Evolutionary conservation across 2,113 vertebrate species (phyloP).

Genomic region (Oryzias melastigma): DNA sequence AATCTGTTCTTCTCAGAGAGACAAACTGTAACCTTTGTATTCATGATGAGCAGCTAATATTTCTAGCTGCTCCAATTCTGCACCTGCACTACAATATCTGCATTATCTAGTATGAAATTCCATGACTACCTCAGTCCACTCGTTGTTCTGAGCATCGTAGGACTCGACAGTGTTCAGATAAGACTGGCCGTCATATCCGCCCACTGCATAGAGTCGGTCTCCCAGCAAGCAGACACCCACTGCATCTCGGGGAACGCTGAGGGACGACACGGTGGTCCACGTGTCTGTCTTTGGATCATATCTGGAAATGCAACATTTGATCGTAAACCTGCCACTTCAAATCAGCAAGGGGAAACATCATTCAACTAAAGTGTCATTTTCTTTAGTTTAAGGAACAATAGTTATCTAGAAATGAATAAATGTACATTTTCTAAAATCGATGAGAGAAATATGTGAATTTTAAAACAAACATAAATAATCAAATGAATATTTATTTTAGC

Average conservation of each 20-base stretch:
- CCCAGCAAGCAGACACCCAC: constrained; percentile 91
- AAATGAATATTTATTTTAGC: too few species aligned
- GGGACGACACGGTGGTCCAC: constrained; percentile 91
- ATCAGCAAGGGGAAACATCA: background rate
- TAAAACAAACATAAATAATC: too few species aligned
- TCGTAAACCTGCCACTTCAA: background rate
- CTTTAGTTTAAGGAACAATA: background rate
- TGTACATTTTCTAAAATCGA: too few species aligned
- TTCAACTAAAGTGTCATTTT: background rate
- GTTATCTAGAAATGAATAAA: too few species aligned
- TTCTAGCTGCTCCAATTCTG: too few species aligned
- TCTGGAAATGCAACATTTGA: constrained; percentile 65
- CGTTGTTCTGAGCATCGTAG: constrained; percentile 92
- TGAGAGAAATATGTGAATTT: too few species aligned
- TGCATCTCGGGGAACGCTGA: constrained; percentile 90
- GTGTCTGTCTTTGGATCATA: constrained; percentile 94
- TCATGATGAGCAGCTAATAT: too few species aligned
- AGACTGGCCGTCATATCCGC: constrained; percentile 91
- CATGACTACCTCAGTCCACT: constrained; percentile 92
- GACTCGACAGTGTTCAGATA: constrained; percentile 93
- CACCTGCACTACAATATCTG: background rate
- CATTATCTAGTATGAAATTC: background rate
- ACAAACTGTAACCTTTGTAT: constrained; percentile 2
- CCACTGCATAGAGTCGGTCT: constrained; percentile 90
- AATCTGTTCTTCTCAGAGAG: constrained; percentile 2